Percentiles rank a stretch among this genome's conserved stretches.
These are phyloP conservation scores for Dasyprocta punctata DNA, from an alignment of 2,113 vertebrate species.

Conservation along the genomic window DNA sequence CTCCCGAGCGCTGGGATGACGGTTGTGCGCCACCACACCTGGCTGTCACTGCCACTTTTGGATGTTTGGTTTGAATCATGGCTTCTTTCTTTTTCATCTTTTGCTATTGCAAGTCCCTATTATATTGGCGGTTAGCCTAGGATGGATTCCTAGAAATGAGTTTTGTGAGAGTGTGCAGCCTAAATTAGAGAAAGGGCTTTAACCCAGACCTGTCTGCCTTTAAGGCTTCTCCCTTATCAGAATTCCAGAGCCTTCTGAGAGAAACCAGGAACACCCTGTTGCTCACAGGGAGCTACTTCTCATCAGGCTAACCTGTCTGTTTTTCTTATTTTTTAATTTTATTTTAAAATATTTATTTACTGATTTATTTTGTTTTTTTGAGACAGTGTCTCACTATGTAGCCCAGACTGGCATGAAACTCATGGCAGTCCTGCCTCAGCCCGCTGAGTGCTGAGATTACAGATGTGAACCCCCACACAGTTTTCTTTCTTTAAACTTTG, in stretches of 20 bases:
- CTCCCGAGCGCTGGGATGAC: neutral
- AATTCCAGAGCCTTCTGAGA: neutral
- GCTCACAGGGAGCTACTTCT: neutral
- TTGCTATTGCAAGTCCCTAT: neutral
- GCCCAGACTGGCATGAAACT: neutral
- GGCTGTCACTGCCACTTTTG: neutral
- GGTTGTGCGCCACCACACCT: neutral
- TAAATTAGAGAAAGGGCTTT: neutral
- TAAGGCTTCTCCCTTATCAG: neutral
- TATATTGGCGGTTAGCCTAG: neutral
- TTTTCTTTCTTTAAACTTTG: neutral
- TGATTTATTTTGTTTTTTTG: neutral
- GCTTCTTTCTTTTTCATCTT: neutral
- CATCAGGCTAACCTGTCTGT: neutral
- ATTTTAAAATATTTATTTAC: neutral
- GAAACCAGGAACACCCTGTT: neutral
- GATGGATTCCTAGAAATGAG: constrained; percentile 54
- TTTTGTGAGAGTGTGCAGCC: neutral
- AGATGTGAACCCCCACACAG: neutral
- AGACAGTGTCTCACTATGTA: neutral
- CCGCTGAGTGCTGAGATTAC: neutral
- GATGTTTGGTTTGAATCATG: neutral
- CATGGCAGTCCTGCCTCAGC: neutral
- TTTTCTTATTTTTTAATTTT: neutral
- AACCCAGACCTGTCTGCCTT: neutral